Percentiles rank a stretch among this genome's conserved stretches.
Evolutionary conservation across 2,113 vertebrate genomes (phyloP).

Genomic region (Gymnarchus niloticus): DNA sequence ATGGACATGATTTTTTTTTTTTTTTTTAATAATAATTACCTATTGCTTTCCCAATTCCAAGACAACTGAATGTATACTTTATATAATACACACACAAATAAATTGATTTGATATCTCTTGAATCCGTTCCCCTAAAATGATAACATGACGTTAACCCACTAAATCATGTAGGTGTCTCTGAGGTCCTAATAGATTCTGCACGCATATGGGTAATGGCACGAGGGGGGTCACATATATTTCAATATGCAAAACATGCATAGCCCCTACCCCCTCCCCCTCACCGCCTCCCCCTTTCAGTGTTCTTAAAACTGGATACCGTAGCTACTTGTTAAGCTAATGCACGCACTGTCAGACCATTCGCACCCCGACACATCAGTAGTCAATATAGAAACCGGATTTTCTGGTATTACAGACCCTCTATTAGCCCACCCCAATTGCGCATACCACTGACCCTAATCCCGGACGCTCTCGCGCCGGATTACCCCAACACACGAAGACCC

Average conservation of each 20-base stretch:
- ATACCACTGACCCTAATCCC: constrained; percentile 39
- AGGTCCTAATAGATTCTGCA: not conserved
- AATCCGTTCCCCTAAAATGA: not conserved
- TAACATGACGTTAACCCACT: constrained; percentile 5
- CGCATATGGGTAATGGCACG: constrained; percentile 4
- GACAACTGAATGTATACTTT: not conserved
- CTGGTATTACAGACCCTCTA: constrained; percentile 68
- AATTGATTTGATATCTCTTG: not conserved
- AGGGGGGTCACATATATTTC: not conserved
- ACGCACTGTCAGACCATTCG: constrained; percentile 73
- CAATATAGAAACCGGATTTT: constrained; percentile 79
- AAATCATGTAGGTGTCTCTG: not conserved
- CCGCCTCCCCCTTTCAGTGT: constrained; percentile 38
- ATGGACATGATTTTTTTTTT: not conserved
- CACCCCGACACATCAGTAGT: constrained; percentile 77
- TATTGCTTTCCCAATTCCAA: not conserved
- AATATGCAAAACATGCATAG: constrained; percentile 7
- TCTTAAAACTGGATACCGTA: constrained; percentile 60
- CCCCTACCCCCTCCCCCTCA: constrained; percentile 28
- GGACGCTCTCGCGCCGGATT: constrained; percentile 22
- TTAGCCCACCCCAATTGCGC: constrained; percentile 37
- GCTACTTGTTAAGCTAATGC: constrained; percentile 73
- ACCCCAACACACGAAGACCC: constrained; percentile 2
- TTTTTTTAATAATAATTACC: not conserved
- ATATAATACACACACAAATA: not conserved